phyloP scores from a whole-genome alignment of 2,888 invertebrate genomes.

The Euphydryas editha region DNA sequence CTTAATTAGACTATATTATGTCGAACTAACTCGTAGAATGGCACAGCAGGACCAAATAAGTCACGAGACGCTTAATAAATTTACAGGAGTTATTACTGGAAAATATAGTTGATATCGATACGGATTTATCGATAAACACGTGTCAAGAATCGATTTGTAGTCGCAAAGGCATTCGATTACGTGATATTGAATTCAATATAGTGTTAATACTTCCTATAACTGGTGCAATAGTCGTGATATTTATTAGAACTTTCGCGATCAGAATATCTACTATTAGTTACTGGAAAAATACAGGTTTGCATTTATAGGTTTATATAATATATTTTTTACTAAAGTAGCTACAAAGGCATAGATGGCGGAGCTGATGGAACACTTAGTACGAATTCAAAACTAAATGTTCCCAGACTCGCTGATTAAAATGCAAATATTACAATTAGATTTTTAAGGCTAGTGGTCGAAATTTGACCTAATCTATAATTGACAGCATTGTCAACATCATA shows the following conservation, averaged over 20 bases:
- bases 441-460: too few relatives aligned
- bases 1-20: background rate
- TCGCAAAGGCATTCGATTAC: slow-evolving; percentile 33
- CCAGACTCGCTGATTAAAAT: too few relatives aligned
- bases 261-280: background rate
- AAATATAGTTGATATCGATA: slow-evolving; percentile 12
- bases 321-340: background rate
- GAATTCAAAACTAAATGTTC: too few relatives aligned
- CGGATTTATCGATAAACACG: slow-evolving; percentile 11
- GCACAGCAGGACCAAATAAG: background rate
- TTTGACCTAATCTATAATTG: too few relatives aligned
- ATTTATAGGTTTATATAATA: too few relatives aligned
- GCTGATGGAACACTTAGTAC: too few relatives aligned
- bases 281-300: background rate
- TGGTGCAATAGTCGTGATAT: slow-evolving; percentile 26
- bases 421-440: too few relatives aligned
- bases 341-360: too few relatives aligned
- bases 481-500: too few relatives aligned
- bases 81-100: background rate
- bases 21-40: too few relatives aligned
- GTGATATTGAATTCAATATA: slow-evolving; percentile 26
- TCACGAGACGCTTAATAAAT: background rate
- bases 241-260: slow-evolving; percentile 20
- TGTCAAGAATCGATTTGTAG: slow-evolving; percentile 34
- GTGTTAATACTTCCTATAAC: slow-evolving; percentile 18